These are phyloP conservation scores for Amphibalanus amphitrite DNA, from an alignment of 1,140 invertebrate genomes.

Conservation along the genomic window DNA sequence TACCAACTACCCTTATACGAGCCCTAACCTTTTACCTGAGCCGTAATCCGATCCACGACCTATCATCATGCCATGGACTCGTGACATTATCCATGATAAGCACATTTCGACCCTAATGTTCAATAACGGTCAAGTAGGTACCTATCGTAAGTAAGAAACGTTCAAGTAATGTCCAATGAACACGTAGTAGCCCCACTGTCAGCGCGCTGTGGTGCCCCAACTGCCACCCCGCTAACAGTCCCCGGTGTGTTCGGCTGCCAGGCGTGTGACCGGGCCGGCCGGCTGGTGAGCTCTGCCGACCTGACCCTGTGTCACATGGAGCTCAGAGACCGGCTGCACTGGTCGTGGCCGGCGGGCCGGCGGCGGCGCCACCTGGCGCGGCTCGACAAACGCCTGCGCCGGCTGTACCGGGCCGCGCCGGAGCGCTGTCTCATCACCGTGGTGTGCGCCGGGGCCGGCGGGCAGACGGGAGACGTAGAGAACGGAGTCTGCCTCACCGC, in stretches of 20 bases:
- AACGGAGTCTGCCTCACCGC: neutral
- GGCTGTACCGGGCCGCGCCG: conserved; percentile 1
- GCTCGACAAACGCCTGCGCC: neutral
- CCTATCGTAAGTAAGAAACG: too few species aligned
- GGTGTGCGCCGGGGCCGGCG: neutral
- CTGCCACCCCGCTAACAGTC: too few species aligned
- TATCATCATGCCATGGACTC: too few species aligned
- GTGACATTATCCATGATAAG: too few species aligned
- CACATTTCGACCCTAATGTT: too few species aligned
- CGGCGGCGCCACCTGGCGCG: neutral
- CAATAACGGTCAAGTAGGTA: too few species aligned
- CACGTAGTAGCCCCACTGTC: too few species aligned
- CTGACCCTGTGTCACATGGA: neutral
- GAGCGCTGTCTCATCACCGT: neutral
- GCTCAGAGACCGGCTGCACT: neutral
- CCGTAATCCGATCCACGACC: too few species aligned
- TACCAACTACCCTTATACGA: too few species aligned
- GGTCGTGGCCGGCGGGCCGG: neutral
- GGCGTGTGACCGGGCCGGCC: neutral
- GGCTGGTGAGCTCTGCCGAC: neutral
- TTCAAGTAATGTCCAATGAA: too few species aligned
- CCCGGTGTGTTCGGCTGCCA: neutral
- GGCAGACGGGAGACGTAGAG: neutral
- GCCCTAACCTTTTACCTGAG: too few species aligned
- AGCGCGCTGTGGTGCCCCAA: too few species aligned